These are phyloP conservation scores for Empidonax alnorum DNA, from an alignment of 2,113 vertebrate genomes.

Conservation along the genomic window DNA sequence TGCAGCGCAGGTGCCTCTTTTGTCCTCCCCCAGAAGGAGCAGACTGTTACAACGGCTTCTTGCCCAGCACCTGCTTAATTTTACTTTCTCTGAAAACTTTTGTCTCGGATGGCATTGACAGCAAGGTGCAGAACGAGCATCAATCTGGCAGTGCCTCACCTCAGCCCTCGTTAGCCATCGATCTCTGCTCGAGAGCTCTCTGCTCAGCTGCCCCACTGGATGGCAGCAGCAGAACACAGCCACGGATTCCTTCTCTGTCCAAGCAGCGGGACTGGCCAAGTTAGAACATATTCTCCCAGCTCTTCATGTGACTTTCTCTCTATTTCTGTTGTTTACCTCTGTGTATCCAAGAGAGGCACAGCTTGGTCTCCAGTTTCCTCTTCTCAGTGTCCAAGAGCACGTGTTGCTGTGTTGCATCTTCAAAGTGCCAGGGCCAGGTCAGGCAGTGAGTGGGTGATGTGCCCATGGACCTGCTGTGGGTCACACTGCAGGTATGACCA, in stretches of 20 bases:
- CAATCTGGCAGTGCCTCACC: not conserved
- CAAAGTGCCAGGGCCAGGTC: not conserved
- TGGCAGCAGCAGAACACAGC: conserved; percentile 54
- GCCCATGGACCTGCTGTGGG: not conserved
- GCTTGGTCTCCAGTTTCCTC: not conserved
- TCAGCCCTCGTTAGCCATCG: not conserved
- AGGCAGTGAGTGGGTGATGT: not conserved
- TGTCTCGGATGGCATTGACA: not conserved
- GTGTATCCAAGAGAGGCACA: not conserved
- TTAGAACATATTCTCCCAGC: fast-evolving
- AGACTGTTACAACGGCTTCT: not conserved
- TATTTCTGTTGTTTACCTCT: not conserved
- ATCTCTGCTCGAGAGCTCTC: not conserved
- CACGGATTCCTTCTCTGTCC: fast-evolving
- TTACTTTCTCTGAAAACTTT: not conserved
- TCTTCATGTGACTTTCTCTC: not conserved
- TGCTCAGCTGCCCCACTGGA: conserved; percentile 2
- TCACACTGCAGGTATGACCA: not conserved
- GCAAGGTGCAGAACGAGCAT: not conserved
- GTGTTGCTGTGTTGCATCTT: fast-evolving
- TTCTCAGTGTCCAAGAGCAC: not conserved
- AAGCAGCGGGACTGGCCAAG: not conserved
- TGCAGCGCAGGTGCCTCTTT: not conserved
- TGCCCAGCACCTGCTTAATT: not conserved
- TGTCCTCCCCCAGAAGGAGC: not conserved